Evolutionary conservation across 2,797 vertebrate genomes (phyloP).

Genomic region (Anniella stebbinsi): DNA sequence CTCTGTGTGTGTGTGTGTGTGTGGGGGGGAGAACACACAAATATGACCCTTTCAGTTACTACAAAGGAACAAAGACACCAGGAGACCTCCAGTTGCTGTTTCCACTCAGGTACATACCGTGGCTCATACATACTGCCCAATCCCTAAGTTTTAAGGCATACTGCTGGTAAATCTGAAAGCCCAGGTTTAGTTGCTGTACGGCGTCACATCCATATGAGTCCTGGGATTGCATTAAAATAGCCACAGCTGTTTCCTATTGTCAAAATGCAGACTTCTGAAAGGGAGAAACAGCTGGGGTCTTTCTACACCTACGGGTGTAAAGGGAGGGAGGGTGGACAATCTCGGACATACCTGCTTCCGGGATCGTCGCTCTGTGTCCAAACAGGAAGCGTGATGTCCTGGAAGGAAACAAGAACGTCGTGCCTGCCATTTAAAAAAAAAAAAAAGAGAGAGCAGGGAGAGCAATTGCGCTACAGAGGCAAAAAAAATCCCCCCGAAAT

Average conservation of each 20-base stretch:
- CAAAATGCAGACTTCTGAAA: conserved; percentile 53
- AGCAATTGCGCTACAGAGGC: too few relatives aligned
- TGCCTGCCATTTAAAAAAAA: too few relatives aligned
- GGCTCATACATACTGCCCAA: conserved; percentile 66
- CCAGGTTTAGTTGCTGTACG: conserved; percentile 68
- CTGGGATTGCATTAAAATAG: conserved; percentile 73
- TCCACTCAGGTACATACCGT: conserved; percentile 64
- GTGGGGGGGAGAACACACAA: background rate
- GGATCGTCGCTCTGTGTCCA: too few relatives aligned
- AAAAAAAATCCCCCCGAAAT: too few relatives aligned
- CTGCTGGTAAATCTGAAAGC: conserved; percentile 74
- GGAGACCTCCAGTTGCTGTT: conserved; percentile 59
- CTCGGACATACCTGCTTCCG: too few relatives aligned
- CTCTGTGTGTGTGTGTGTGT: background rate
- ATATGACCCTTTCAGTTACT: conserved; percentile 57
- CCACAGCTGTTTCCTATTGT: conserved; percentile 76
- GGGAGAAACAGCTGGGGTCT: background rate
- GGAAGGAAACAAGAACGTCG: too few relatives aligned
- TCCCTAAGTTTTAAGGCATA: conserved; percentile 71
- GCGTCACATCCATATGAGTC: conserved; percentile 75
- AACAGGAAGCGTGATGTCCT: too few relatives aligned
- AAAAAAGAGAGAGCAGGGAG: too few relatives aligned
- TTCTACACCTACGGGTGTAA: too few relatives aligned
- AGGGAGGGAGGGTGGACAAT: too few relatives aligned
- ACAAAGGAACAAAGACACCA: conserved; percentile 49